phyloP scores from a whole-genome alignment of 2,888 invertebrate species.

The Leucophenga maculata region DNA sequence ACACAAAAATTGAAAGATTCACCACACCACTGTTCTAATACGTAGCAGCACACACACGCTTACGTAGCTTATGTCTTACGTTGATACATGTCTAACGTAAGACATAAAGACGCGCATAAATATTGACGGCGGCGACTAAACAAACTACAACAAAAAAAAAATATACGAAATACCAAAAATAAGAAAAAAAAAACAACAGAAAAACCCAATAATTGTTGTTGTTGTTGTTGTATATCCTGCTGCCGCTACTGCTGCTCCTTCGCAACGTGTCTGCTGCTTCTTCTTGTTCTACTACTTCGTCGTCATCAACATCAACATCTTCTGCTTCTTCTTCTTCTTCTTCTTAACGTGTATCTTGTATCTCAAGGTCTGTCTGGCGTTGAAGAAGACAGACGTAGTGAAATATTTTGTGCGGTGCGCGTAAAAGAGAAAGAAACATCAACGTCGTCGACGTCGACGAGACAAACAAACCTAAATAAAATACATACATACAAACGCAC shows the following conservation, averaged over 20 bases:
- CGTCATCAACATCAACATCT: too few species aligned
- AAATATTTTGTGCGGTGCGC: not conserved
- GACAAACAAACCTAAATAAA: not conserved
- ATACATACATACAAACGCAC: not conserved
- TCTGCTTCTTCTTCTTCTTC: not conserved
- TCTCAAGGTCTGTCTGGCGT: slow-evolving; percentile 23
- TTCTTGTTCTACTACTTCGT: slow-evolving; percentile 12
- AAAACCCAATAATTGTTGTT: not conserved
- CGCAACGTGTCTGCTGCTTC: not conserved
- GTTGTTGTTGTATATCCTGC: slow-evolving; percentile 3
- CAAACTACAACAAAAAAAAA: slow-evolving; percentile 2
- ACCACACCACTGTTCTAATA: too few species aligned
- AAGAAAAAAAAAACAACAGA: not conserved
- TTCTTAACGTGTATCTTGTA: not conserved
- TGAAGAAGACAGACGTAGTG: slow-evolving; percentile 7
- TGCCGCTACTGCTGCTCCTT: not conserved
- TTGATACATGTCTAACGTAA: too few species aligned
- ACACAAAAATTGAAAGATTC: too few species aligned
- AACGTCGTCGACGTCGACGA: not conserved
- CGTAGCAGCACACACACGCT: too few species aligned
- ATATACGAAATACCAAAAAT: slow-evolving; percentile 8
- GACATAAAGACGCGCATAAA: too few species aligned
- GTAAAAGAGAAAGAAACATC: not conserved
- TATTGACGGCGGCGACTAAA: too few species aligned
- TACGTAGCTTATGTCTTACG: too few species aligned